phyloP scores from a whole-genome alignment of 2,113 vertebrate genomes.

The Progne subis region DNA sequence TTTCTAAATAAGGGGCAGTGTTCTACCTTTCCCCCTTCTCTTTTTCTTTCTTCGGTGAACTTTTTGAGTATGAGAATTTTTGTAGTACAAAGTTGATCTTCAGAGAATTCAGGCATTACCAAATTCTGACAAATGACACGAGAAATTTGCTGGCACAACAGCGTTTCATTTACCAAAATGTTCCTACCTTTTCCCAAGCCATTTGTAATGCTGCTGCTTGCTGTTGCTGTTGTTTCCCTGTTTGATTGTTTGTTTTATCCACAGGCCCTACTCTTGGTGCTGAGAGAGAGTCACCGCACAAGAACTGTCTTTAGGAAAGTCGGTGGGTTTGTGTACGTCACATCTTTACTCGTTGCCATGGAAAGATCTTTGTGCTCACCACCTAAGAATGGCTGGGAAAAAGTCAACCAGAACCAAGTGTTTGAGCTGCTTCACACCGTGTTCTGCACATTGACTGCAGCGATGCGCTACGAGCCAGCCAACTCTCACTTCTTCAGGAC shows the following conservation, averaged over 20 bases:
- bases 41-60: not conserved
- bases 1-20: not conserved
- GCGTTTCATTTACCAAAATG: not conserved
- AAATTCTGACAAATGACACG: not conserved
- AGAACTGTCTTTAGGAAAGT: slow-evolving; percentile 97
- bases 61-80: not conserved
- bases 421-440: slow-evolving; percentile 94
- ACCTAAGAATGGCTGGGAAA: slow-evolving; percentile 90
- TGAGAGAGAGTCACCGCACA: slow-evolving; percentile 94
- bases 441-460: slow-evolving; percentile 93
- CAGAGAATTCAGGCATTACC: not conserved
- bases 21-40: not conserved
- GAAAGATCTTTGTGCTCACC: slow-evolving; percentile 89
- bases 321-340: slow-evolving; percentile 96
- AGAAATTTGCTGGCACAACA: not conserved
- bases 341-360: slow-evolving; percentile 95
- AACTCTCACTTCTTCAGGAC: slow-evolving; percentile 97
- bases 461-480: slow-evolving; percentile 97
- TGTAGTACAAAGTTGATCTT: not conserved
- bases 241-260: not conserved
- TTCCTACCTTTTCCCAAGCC: not conserved
- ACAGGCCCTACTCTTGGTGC: slow-evolving; percentile 87
- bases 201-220: not conserved
- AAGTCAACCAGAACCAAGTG: slow-evolving; percentile 92
- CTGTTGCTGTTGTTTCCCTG: not conserved